phyloP scores from a whole-genome alignment of 2,113 vertebrate species.

The Megalops atlanticus region DNA sequence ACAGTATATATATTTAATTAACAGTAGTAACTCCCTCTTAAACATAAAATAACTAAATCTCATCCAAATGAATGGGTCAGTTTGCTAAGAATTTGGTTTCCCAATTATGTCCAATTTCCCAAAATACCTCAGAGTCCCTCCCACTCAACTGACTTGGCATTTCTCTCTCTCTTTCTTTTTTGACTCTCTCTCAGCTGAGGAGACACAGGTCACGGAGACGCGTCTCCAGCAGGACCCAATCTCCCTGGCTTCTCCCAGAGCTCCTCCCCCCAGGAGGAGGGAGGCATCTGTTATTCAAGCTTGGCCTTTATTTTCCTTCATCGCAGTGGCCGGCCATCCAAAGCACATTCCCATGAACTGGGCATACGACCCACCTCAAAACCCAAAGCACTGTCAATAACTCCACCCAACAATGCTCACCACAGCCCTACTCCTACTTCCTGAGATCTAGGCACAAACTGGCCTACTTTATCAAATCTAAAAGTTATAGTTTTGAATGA shows the following conservation, averaged over 20 bases:
- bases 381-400: constrained; percentile 19
- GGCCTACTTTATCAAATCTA: no score
- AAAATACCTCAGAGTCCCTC: neutral
- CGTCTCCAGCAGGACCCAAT: constrained; percentile 2
- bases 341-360: constrained; percentile 23
- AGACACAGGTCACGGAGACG: neutral
- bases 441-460: no score
- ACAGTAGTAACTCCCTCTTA: no score
- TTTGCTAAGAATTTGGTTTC: neutral
- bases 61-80: neutral
- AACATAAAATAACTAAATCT: no score
- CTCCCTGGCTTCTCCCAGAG: neutral
- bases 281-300: constrained; percentile 30
- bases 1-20: no score
- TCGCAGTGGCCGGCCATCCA: constrained; percentile 22
- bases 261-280: neutral
- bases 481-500: neutral
- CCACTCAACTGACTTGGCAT: neutral
- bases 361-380: constrained; percentile 1
- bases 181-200: neutral
- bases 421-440: neutral
- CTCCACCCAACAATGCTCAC: constrained; percentile 11
- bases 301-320: constrained; percentile 31
- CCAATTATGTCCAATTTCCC: neutral
- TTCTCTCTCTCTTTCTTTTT: neutral